Evolutionary conservation across 2,888 invertebrate genomes (phyloP).

Genomic region (Chouioia cunea): DNA sequence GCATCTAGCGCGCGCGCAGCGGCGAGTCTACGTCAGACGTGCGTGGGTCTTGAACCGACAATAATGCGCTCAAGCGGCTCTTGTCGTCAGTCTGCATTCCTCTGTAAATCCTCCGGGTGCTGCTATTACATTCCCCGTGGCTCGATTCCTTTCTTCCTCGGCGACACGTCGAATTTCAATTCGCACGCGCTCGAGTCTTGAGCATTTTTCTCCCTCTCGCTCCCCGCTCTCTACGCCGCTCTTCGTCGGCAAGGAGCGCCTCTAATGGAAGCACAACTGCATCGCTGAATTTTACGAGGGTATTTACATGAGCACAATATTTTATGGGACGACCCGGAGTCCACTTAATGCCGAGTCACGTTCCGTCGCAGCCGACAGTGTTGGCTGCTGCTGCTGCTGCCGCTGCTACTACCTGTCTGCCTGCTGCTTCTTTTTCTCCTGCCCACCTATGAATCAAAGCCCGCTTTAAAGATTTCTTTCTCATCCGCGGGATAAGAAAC

Average conservation of each 20-base stretch:
- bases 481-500: constrained; percentile 50
- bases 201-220: no score
- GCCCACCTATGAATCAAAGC: constrained; percentile 64
- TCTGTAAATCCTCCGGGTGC: no score
- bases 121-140: no score
- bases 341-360: constrained; percentile 67
- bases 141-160: constrained; percentile 7
- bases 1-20: background rate
- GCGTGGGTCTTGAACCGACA: no score
- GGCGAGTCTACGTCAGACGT: background rate
- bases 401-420: no score
- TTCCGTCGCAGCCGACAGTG: constrained; percentile 51
- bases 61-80: no score
- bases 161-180: background rate
- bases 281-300: constrained; percentile 55
- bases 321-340: constrained; percentile 56
- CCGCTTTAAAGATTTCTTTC: constrained; percentile 61
- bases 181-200: no score
- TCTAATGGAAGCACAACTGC: no score
- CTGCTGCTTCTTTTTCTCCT: constrained; percentile 19
- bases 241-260: no score
- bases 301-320: constrained; percentile 67
- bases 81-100: no score
- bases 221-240: no score
- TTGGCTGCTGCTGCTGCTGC: no score